phyloP scores from a whole-genome alignment of 2,113 vertebrate species.

The Zosterops pallidus region DNA sequence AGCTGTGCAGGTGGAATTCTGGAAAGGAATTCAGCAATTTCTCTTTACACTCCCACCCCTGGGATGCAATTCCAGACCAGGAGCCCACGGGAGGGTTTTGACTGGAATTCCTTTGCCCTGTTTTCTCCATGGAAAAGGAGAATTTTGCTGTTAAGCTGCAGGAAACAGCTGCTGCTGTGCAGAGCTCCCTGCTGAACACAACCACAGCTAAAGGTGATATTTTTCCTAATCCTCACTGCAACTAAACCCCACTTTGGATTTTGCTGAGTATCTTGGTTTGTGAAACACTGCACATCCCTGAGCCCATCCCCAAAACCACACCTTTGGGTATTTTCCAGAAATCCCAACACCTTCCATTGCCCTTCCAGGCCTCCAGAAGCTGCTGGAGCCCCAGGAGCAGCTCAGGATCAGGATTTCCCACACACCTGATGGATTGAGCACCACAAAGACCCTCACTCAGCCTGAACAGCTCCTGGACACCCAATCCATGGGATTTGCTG shows the following conservation, averaged over 20 bases:
- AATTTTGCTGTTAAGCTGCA: not conserved
- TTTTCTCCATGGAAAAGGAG: not conserved
- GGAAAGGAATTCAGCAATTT: not conserved
- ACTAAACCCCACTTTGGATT: not conserved
- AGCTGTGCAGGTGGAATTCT: not conserved
- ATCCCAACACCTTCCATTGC: not conserved
- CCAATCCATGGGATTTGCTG: not conserved
- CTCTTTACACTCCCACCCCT: rapidly evolving
- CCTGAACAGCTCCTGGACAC: not conserved
- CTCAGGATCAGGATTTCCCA: not conserved
- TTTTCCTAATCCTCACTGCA: not conserved
- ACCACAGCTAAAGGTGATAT: rapidly evolving
- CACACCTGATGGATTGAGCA: not conserved
- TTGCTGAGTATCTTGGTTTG: not conserved
- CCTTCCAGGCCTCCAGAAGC: not conserved
- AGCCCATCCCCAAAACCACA: not conserved
- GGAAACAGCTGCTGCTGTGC: not conserved
- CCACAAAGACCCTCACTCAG: not conserved
- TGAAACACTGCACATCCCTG: not conserved
- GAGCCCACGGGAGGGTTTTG: not conserved
- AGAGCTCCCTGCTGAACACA: not conserved
- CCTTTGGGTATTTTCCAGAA: not conserved
- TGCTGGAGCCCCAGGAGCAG: not conserved
- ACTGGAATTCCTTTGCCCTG: not conserved
- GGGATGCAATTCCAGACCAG: not conserved